A percentile compares a stretch with the other conserved stretches of the same genome.
Evolutionary conservation across 2,888 invertebrate genomes (phyloP).

Genomic region (Chesias legatella): DNA sequence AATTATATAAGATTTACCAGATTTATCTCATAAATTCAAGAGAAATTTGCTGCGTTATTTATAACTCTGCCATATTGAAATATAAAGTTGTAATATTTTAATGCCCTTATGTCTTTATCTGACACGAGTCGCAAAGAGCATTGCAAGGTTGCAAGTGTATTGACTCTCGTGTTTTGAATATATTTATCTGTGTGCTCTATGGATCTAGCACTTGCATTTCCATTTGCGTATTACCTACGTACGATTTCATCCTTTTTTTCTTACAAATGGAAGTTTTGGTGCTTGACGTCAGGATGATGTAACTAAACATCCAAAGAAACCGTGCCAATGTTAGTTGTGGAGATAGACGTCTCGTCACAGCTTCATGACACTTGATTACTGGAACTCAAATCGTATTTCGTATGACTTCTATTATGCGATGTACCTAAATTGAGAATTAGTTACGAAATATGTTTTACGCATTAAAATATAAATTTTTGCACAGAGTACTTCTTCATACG

Average conservation of each 20-base stretch:
- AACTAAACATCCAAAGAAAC: slow-evolving; percentile 49
- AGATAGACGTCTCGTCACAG: slow-evolving; percentile 38
- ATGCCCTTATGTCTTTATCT: slow-evolving; percentile 75
- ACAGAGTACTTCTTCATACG: no score
- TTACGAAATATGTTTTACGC: no score
- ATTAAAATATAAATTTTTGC: no score
- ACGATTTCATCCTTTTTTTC: slow-evolving; percentile 36
- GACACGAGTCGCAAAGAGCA: slow-evolving; percentile 73
- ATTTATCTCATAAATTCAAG: slow-evolving; percentile 1
- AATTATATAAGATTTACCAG: neutral
- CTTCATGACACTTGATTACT: slow-evolving; percentile 29
- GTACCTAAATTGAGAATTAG: no score
- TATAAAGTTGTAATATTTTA: slow-evolving; percentile 63
- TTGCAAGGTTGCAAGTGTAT: slow-evolving; percentile 78
- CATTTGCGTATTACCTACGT: slow-evolving; percentile 28
- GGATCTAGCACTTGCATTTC: slow-evolving; percentile 54
- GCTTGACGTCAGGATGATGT: slow-evolving; percentile 71
- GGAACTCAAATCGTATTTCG: slow-evolving; percentile 6
- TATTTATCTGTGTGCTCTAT: slow-evolving; percentile 67
- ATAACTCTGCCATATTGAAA: slow-evolving; percentile 17
- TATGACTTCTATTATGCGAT: neutral
- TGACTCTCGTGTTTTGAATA: slow-evolving; percentile 74
- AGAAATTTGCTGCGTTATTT: slow-evolving; percentile 11
- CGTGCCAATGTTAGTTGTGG: slow-evolving; percentile 58
- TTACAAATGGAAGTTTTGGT: slow-evolving; percentile 45